Conservation (phyloP, 2,797 vertebrate species). For the Danio choprae region DNA sequence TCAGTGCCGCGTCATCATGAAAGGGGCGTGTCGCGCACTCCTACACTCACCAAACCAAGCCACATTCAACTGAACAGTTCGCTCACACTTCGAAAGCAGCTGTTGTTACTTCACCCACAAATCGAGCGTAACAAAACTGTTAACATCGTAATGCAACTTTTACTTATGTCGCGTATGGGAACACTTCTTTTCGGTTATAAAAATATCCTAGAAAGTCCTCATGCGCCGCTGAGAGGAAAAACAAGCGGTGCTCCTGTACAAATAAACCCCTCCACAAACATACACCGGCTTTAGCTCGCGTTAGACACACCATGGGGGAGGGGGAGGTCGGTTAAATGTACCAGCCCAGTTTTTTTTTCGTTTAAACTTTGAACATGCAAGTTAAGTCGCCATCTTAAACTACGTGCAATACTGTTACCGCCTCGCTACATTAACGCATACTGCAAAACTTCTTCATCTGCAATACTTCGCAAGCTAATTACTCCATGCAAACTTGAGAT, state of each 20-base stretch:
- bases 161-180: neutral
- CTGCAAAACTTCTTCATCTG: neutral
- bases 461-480: neutral
- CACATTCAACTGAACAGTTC: neutral
- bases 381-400: conserved; percentile 78
- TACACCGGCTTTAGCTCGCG: conserved; percentile 40
- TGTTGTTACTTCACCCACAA: neutral
- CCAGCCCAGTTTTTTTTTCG: conserved; percentile 68
- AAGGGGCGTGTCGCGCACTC: conserved; percentile 30
- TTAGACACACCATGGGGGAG: conserved; percentile 66
- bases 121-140: neutral
- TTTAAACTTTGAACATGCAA: conserved; percentile 81
- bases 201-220: neutral
- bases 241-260: neutral
- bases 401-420: conserved; percentile 40
- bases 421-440: neutral
- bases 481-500: neutral
- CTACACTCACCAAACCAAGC: neutral
- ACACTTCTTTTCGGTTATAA: neutral
- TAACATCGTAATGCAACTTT: neutral
- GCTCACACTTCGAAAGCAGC: no score
- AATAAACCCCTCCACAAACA: conserved; percentile 30
- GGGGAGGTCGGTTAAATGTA: conserved; percentile 68
- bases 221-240: neutral
- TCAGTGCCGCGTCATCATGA: conserved; percentile 1